These are phyloP conservation scores for Esox lucius DNA, from an alignment of 2,797 vertebrate genomes.

Conservation along the genomic window DNA sequence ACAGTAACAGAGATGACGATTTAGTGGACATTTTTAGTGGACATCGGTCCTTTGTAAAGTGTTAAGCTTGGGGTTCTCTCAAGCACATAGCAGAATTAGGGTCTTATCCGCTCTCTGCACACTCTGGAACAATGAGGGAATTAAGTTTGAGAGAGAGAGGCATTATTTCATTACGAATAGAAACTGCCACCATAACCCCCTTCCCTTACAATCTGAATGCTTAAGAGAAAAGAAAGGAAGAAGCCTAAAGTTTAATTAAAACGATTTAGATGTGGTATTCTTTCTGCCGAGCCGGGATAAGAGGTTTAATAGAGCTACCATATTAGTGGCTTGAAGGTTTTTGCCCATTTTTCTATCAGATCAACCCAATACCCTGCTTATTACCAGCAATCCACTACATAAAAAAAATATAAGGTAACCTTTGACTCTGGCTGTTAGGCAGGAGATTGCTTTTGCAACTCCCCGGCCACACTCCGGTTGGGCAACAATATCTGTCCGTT, in stretches of 20 bases:
- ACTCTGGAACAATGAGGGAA: constrained; percentile 29
- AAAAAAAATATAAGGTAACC: constrained; percentile 35
- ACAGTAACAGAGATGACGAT: constrained; percentile 28
- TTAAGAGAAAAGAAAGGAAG: constrained; percentile 35
- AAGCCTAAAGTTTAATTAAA: constrained; percentile 43
- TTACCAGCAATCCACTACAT: constrained; percentile 31
- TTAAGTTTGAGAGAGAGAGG: constrained; percentile 23
- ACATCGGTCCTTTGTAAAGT: constrained; percentile 16
- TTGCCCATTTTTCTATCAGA: constrained; percentile 24
- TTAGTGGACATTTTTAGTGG: constrained; percentile 16
- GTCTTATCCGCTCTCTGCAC: constrained; percentile 26
- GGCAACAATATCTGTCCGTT: not conserved
- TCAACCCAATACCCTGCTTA: constrained; percentile 23
- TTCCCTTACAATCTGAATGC: constrained; percentile 45
- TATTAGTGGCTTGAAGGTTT: constrained; percentile 31
- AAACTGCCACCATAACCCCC: constrained; percentile 34
- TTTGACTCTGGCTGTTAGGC: constrained; percentile 26
- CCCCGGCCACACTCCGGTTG: not conserved
- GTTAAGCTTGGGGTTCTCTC: constrained; percentile 23
- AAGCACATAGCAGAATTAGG: constrained; percentile 25
- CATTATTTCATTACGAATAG: constrained; percentile 31
- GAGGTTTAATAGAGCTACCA: constrained; percentile 35
- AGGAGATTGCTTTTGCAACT: constrained; percentile 25
- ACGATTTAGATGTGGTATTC: constrained; percentile 41
- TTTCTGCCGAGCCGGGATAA: constrained; percentile 24